A percentile compares a stretch with the other conserved stretches of the same genome.
Evolutionary conservation across 2,797 vertebrate species (phyloP).

Genomic region (Anguilla obscura): DNA sequence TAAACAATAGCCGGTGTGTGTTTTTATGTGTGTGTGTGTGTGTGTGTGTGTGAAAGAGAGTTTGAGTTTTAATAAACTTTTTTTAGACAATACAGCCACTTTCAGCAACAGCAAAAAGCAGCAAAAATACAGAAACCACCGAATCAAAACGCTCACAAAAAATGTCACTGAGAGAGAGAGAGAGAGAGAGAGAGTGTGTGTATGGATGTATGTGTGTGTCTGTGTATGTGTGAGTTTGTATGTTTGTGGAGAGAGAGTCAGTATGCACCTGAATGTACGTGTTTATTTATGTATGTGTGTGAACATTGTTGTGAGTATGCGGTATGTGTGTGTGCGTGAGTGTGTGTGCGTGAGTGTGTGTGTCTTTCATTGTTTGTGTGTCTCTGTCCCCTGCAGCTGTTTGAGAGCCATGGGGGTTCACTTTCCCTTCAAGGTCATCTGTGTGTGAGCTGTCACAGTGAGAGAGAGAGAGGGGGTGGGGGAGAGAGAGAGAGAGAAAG

Average conservation of each 20-base stretch:
- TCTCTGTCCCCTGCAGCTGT: slow-evolving; percentile 38
- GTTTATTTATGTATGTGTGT: neutral
- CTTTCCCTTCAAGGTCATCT: slow-evolving; percentile 45
- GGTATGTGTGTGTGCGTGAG: neutral
- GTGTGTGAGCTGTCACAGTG: slow-evolving; percentile 18
- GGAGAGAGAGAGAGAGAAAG: slow-evolving; percentile 63
- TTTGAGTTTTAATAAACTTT: too few species aligned
- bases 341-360: slow-evolving; percentile 11
- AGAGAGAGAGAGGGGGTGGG: slow-evolving; percentile 63
- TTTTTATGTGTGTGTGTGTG: neutral
- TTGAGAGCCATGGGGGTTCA: slow-evolving; percentile 26
- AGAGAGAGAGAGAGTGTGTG: neutral
- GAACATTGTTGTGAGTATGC: neutral
- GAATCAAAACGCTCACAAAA: too few species aligned
- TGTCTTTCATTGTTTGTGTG: slow-evolving; percentile 34
- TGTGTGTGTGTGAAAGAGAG: neutral
- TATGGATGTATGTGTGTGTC: neutral
- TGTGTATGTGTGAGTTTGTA: neutral
- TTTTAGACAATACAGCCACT: too few species aligned
- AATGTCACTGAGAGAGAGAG: neutral
- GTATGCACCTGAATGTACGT: neutral
- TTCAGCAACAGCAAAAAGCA: too few species aligned
- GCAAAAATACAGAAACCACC: too few species aligned
- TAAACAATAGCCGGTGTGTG: too few species aligned
- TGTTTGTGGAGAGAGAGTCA: too few species aligned